Conservation (phyloP, 2,888 invertebrate species). For the Cepaea hortensis region DNA sequence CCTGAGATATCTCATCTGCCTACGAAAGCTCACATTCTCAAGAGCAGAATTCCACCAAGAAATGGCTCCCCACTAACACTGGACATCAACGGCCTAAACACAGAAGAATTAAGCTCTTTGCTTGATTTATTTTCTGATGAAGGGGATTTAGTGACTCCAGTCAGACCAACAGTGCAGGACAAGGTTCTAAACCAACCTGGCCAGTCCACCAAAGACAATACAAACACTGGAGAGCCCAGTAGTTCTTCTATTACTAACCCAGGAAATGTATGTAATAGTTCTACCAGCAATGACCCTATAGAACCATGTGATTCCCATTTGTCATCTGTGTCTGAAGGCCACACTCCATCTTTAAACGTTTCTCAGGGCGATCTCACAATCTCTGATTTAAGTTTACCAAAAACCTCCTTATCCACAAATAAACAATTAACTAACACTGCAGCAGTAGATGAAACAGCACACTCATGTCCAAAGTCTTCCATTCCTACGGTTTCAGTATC, state of each 20-base stretch:
- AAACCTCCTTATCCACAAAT: background rate
- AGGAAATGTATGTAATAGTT: background rate
- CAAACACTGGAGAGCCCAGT: background rate
- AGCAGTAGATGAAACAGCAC: background rate
- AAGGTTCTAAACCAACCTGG: background rate
- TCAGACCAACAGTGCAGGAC: too few species aligned
- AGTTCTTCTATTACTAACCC: background rate
- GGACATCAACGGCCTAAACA: background rate
- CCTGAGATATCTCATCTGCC: background rate
- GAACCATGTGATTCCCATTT: background rate
- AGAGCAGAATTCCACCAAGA: background rate
- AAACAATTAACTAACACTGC: background rate
- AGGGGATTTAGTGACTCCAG: background rate
- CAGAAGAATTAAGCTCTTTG: background rate
- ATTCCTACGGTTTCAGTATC: background rate
- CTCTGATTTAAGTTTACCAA: background rate
- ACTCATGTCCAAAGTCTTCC: background rate
- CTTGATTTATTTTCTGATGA: slow-evolving; percentile 1
- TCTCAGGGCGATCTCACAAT: background rate
- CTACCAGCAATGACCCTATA: background rate
- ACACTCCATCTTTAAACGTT: background rate
- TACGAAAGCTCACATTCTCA: background rate
- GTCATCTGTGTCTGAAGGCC: background rate
- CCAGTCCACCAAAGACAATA: background rate
- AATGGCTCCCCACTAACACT: background rate